phyloP scores from a whole-genome alignment of 2,113 vertebrate species.

The Microcebus lehilahytsara region DNA sequence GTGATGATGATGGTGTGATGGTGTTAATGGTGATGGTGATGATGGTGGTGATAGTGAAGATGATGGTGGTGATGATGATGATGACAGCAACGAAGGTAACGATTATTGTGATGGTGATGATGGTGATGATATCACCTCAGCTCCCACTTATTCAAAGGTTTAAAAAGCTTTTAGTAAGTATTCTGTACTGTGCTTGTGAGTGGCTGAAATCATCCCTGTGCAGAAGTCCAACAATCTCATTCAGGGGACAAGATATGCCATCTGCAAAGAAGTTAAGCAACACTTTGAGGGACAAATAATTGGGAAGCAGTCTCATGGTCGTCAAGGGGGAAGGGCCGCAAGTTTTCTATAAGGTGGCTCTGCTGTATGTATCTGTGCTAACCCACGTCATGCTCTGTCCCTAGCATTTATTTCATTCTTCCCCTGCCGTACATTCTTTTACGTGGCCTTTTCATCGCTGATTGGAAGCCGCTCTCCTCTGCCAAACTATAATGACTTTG shows the following conservation, averaged over 20 bases:
- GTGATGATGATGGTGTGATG: neutral
- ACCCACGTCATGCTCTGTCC: fast-evolving
- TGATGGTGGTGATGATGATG: fast-evolving
- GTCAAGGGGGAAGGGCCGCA: fast-evolving
- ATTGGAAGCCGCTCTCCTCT: neutral
- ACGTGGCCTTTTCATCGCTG: neutral
- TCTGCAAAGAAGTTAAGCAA: neutral
- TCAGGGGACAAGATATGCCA: neutral
- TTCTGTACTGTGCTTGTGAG: neutral
- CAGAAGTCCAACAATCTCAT: neutral
- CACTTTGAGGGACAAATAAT: neutral
- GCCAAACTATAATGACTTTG: neutral
- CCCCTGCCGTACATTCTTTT: neutral
- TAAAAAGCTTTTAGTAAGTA: neutral
- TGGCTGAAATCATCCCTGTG: neutral
- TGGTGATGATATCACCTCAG: neutral
- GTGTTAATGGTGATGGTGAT: fast-evolving
- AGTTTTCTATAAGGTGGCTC: neutral
- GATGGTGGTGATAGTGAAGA: fast-evolving
- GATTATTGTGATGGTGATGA: fast-evolving
- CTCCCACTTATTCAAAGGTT: neutral
- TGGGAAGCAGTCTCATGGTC: neutral
- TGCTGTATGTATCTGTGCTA: fast-evolving
- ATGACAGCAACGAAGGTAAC: fast-evolving
- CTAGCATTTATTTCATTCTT: fast-evolving